Evolutionary conservation across 2,113 vertebrate species (phyloP), one percentile per base, ranked within the genome.

Genomic region (Empidonax alnorum): DNA sequence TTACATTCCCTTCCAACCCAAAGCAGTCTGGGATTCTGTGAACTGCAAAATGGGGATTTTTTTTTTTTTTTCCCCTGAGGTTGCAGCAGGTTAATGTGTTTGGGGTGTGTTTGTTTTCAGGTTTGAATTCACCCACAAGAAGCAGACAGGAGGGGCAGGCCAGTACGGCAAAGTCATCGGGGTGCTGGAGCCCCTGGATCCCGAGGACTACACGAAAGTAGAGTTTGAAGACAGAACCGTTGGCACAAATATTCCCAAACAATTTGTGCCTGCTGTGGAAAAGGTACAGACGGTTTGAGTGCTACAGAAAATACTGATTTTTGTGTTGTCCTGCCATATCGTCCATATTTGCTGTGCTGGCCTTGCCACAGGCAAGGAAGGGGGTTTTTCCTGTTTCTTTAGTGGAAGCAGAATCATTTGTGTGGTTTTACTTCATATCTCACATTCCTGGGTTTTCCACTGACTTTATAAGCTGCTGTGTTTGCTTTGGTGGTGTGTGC

Each of bases 41-140:
- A 31, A 37, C 15, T 1, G 17, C 49, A 22, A n/a, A 14, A 16
- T 6, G 25, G 52, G 19, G 19, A 3, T 7, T 44, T 41, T 41
- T 41, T 41, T 41, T 41, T 41, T 41, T 41, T 41, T 39, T 37
- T 27, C 20, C 37, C 33, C n/a, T 5, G 28, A 9, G 33, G 4
- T 13, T 35, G 7, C 19, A 50, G 46, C 9, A 0, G 22, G 31
- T 13, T 49, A 11, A 41, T 16, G 33, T 44, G 4, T 22, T 42
- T 3, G 37, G 49, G n/a, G 42, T 35, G 33, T 55, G 69, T 23
- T 53, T 86, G 66, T 53, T 56, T 82, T 13, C 55, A 99, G 99
- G 94, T 99, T 99, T 97, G 99, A 99, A 11, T 99, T 98, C 84
- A 99, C 98, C 9, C 99, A 99, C 92, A 99, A 99, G 97, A 99